These are phyloP conservation scores for Oreochromis grahami DNA, from an alignment of 2,797 vertebrate genomes.

Conservation along the genomic window DNA sequence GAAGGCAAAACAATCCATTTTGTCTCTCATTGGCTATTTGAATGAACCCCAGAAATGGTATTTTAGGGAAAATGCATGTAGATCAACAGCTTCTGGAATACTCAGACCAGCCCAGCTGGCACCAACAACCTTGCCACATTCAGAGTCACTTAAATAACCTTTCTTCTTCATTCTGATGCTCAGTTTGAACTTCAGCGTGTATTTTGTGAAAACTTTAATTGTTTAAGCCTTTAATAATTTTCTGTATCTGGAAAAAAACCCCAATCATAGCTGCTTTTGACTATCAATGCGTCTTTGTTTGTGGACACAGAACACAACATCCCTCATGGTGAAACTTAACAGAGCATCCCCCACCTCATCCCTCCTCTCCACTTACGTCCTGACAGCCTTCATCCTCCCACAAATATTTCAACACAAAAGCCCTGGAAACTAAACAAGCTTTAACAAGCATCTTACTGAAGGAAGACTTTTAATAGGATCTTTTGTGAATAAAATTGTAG, in stretches of 20 bases:
- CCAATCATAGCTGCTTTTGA: neutral
- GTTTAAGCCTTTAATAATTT: neutral
- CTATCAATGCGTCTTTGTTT: neutral
- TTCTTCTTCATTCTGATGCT: neutral
- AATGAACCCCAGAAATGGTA: neutral
- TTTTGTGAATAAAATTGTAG: slow-evolving; percentile 35
- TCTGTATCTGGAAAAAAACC: neutral
- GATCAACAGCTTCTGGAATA: neutral
- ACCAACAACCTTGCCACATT: neutral
- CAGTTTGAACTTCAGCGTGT: neutral
- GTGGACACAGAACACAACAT: neutral
- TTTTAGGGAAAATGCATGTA: neutral
- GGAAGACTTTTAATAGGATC: slow-evolving; percentile 15
- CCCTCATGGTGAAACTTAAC: slow-evolving; percentile 4
- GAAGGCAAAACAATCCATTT: neutral
- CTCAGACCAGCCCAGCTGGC: neutral
- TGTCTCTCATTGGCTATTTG: neutral
- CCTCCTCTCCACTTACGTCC: slow-evolving; percentile 1
- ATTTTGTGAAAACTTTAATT: neutral
- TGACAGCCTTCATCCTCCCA: slow-evolving; percentile 21
- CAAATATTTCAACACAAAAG: slow-evolving; percentile 55
- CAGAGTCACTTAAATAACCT: neutral
- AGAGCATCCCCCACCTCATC: slow-evolving; percentile 3
- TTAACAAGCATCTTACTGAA: slow-evolving; percentile 42
- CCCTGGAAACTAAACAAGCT: slow-evolving; percentile 35